phyloP scores from a whole-genome alignment of 2,888 invertebrate genomes.

The Apotomis turbidana region DNA sequence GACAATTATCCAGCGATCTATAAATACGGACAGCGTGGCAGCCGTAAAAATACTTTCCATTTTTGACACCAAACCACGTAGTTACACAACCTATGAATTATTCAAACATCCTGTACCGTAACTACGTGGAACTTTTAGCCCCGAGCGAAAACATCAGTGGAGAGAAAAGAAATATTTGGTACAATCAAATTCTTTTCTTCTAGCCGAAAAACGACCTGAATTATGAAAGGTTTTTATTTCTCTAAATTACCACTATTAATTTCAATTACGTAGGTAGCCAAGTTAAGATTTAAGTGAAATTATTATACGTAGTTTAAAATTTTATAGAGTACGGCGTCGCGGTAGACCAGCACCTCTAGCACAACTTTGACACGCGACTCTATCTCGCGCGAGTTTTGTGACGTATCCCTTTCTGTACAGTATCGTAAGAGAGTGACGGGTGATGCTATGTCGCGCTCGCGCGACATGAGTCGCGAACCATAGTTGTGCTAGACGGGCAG shows the following conservation, averaged over 20 bases:
- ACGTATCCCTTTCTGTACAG: too few relatives aligned
- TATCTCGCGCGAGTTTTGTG: too few relatives aligned
- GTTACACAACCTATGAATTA: slow-evolving; percentile 31
- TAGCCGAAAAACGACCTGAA: neutral
- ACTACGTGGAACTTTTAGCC: slow-evolving; percentile 30
- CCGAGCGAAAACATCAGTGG: slow-evolving; percentile 17
- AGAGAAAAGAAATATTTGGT: slow-evolving; percentile 13
- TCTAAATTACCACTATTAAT: slow-evolving; percentile 9
- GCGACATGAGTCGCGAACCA: too few relatives aligned
- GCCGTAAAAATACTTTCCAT: neutral
- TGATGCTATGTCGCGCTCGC: too few relatives aligned
- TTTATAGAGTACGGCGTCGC: too few relatives aligned
- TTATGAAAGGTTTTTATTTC: slow-evolving; percentile 11
- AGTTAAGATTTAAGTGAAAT: neutral
- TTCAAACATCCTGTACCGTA: slow-evolving; percentile 27
- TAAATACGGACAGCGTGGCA: neutral
- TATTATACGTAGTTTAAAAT: neutral
- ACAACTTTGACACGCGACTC: too few relatives aligned
- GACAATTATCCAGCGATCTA: neutral
- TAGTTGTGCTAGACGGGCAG: too few relatives aligned
- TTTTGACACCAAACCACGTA: slow-evolving; percentile 18
- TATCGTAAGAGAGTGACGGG: too few relatives aligned
- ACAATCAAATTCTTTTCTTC: slow-evolving; percentile 5
- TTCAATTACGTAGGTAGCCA: neutral
- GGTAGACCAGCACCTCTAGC: too few relatives aligned